Evolutionary conservation across 2,888 invertebrate species (phyloP).

Genomic region (Octonoba sinensis): DNA sequence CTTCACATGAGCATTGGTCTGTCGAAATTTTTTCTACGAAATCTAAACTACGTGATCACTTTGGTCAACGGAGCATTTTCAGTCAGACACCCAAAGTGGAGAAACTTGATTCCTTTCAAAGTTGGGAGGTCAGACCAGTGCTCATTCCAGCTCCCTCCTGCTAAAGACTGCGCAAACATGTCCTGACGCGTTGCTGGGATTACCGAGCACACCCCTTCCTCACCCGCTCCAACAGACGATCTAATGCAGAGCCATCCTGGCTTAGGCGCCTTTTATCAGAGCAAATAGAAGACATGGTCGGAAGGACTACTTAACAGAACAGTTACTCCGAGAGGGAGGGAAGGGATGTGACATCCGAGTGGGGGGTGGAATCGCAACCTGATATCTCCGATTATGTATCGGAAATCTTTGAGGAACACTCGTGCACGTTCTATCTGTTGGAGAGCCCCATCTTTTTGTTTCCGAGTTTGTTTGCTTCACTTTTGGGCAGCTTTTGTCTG

Average conservation of each 20-base stretch:
- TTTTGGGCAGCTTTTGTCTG: conserved; percentile 35
- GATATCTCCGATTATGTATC: conserved; percentile 48
- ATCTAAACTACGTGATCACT: too few species aligned
- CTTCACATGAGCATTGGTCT: too few species aligned
- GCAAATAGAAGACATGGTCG: conserved; percentile 47
- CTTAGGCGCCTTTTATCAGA: conserved; percentile 62
- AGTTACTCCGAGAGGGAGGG: not conserved
- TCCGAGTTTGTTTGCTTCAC: conserved; percentile 42
- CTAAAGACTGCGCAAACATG: conserved; percentile 23
- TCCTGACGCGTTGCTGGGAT: conserved; percentile 22
- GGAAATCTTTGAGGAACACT: conserved; percentile 45
- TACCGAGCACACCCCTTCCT: conserved; percentile 9
- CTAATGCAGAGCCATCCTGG: conserved; percentile 20
- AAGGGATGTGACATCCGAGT: not conserved
- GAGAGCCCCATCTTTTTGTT: too few species aligned
- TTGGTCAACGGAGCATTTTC: too few species aligned
- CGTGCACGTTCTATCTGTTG: too few species aligned
- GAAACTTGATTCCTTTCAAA: conserved; percentile 1
- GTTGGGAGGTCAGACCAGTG: conserved; percentile 48
- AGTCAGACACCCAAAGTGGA: too few species aligned
- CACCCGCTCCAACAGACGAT: not conserved
- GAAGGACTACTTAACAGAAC: conserved; percentile 27
- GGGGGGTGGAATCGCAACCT: conserved; percentile 18
- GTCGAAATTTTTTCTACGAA: too few species aligned
- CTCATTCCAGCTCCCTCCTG: not conserved